phyloP scores from a whole-genome alignment of 2,888 invertebrate genomes.

The Galerucella calmariensis region DNA sequence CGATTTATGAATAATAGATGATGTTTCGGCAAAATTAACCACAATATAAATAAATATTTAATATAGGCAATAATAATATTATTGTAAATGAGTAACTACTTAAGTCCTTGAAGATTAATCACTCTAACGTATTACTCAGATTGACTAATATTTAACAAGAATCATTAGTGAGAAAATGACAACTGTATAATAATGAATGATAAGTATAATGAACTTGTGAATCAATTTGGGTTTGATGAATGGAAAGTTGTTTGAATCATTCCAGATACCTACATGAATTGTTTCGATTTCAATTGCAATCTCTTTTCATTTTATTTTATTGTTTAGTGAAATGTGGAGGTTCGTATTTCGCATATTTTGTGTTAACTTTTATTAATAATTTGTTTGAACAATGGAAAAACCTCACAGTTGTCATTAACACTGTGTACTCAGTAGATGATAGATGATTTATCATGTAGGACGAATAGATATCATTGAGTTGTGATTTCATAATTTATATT shows the following conservation, averaged over 20 bases:
- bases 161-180: background rate
- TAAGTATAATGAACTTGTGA: background rate
- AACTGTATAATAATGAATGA: background rate
- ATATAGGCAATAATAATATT: background rate
- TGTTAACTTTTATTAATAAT: background rate
- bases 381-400: too few species aligned
- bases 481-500: too few species aligned
- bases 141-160: background rate
- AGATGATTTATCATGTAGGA: too few species aligned
- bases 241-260: background rate
- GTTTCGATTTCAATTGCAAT: background rate
- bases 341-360: too few species aligned
- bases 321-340: too few species aligned
- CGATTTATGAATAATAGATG: too few species aligned
- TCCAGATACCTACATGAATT: background rate
- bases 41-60: too few species aligned
- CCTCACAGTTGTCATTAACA: too few species aligned
- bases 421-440: too few species aligned
- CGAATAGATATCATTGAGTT: too few species aligned
- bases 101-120: background rate
- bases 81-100: background rate
- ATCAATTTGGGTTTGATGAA: background rate
- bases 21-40: too few species aligned
- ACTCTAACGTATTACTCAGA: background rate
- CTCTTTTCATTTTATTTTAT: background rate